Conservation (phyloP, 2,113 vertebrate genomes). For the Halcyon senegalensis region DNA sequence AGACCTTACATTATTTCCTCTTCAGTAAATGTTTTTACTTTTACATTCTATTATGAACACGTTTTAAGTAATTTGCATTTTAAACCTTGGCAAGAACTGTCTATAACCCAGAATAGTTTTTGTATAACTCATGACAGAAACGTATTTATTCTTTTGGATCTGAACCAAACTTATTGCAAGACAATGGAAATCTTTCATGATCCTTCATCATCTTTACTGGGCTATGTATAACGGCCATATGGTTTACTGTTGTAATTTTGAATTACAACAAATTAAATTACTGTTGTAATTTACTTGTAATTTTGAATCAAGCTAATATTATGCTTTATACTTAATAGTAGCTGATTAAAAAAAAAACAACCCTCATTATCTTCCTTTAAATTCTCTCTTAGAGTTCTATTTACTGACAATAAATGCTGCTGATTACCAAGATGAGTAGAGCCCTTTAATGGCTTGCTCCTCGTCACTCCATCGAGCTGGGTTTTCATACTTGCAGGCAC, state of each 20-base stretch:
- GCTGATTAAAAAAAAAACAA: not conserved
- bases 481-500: conserved; percentile 97
- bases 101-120: not conserved
- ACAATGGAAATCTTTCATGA: not conserved
- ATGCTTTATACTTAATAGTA: not conserved
- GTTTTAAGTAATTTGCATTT: not conserved
- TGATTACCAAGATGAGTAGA: conserved; percentile 94
- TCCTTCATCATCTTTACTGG: not conserved
- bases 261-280: not conserved
- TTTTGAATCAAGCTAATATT: not conserved
- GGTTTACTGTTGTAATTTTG: not conserved
- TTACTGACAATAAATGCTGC: not conserved
- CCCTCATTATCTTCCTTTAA: not conserved
- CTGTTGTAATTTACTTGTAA: not conserved
- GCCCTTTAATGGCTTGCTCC: conserved; percentile 91
- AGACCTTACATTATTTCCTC: not conserved
- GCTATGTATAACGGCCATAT: not conserved
- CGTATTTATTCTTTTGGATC: not conserved
- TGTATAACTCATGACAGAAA: not conserved
- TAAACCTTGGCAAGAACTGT: not conserved
- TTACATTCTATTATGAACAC: not conserved
- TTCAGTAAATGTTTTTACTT: not conserved
- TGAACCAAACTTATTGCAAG: not conserved
- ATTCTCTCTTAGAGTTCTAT: not conserved
- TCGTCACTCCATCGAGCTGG: conserved; percentile 90